Evolutionary conservation across 2,888 invertebrate genomes (phyloP), one percentile per base, ranked within the genome.

Genomic region (Diloba caeruleocephala): DNA sequence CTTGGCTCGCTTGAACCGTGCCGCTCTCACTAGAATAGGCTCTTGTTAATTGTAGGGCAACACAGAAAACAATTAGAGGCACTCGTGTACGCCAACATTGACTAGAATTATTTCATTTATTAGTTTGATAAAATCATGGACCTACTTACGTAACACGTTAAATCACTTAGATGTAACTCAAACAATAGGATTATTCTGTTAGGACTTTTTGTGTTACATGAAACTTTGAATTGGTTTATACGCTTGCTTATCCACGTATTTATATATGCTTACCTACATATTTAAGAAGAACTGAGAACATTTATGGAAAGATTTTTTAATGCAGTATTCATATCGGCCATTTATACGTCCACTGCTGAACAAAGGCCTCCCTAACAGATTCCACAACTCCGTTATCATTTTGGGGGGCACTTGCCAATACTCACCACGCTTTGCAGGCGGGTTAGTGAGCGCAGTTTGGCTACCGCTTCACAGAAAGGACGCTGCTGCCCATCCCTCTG

Each of bases 51-150:
- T 85, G 81, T 82, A 77, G 73, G 79, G 74, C 76, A 76, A 79
- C 80, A 83, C 79, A 78, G 79, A 85, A 87, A 87, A 88, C 85
- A 84, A 88, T 88, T 84, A 83, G 78, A 74, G 75, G 62, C 78
- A 82, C 74, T 79, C 74, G 81, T 57, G 73, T 71, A 66, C 44
- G 39, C 74, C 69, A 56, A 56, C 54, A 44, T 53, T 15, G 61
- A 62, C 61, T 69, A 50, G 60, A 62, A 72, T 64, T 72, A 72
- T 72, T 72, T 69, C 50, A 69, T 60, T 59, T 42, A 72, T 72
- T 72, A 55, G 50, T 49, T 31, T 51, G 55, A 70, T 65, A 73
- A 60, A 73, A 70, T 72, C 73, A 60, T 49, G 28, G 46, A 43
- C 51, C 45, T 48, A 55, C 54, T 49, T 58, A 54, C 65, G 34